Base-by-base conservation (phyloP, 2,888 invertebrate species). In the Lithophane leautieri region DNA sequence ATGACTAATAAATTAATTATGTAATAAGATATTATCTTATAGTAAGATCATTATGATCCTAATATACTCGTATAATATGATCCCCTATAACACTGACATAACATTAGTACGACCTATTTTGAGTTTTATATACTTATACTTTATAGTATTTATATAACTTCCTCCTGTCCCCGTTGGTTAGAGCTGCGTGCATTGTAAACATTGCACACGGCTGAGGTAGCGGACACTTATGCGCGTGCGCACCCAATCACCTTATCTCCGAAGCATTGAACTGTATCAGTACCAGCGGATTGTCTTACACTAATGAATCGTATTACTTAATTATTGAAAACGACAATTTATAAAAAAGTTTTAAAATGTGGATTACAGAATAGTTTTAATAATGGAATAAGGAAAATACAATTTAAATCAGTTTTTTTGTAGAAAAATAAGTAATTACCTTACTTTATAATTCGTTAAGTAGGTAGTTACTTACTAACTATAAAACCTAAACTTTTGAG, bases 201-300 rank as follows among this genome's bases (percentile, higher is more conserved):
- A 81, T 84, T 83, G 82, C 82, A 71, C 83, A 85, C 82, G 85
- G 82, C 74, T 62, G 54, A 58, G 61, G 71, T 62, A 71, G 28
- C 52, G 44, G 58, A n/a, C 52, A 34, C 66, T 58, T 73, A 34
- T 34, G 84, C 68, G 61, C 82, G 61, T 71, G 65, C 84, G 84
- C 84, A 79, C 34, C 75, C 62, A 28, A 62, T 47, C 60, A 60
- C 54, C 63, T 75, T 83, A 84, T 81, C 81, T 83, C 22, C 69
- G 62, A 83, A 76, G 58, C 84, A 62, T 63, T 76, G 56, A 76
- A 71, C 71, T 54, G 81, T 83, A 66, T 79, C 80, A 76, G 81
- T 80, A 67, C 56, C 47, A 12, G 50, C 7, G 40, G 47, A 73
- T 73, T 70, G 76, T 54, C 34, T 52, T n/a, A 34, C 34, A 60